These are phyloP conservation scores for Cygnus atratus DNA, from an alignment of 2,113 vertebrate species.

Conservation along the genomic window DNA sequence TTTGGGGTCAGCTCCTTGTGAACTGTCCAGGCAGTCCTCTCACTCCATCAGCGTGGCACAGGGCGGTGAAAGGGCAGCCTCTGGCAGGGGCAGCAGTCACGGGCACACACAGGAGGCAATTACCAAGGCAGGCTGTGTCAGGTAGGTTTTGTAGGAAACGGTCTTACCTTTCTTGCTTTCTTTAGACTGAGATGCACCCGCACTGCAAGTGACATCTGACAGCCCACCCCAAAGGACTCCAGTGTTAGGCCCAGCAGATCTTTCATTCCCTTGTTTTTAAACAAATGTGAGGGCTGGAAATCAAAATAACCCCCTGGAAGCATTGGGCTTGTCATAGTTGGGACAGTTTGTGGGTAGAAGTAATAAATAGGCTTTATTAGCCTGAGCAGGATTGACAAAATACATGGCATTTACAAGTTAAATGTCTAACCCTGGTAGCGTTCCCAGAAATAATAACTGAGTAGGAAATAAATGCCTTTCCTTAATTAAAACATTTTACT, in stretches of 20 bases:
- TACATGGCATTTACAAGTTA: background rate
- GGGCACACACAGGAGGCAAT: background rate
- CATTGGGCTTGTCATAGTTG: background rate
- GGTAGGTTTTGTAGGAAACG: background rate
- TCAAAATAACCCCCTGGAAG: background rate
- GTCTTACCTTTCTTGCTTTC: background rate
- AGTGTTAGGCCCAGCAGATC: background rate
- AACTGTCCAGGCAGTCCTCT: background rate
- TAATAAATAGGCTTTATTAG: background rate
- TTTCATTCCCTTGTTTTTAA: background rate
- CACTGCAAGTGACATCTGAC: accelerated
- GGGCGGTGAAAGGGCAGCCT: background rate
- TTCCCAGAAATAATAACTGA: background rate
- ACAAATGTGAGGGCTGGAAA: background rate
- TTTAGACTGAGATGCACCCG: background rate
- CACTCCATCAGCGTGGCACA: background rate
- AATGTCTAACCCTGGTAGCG: background rate
- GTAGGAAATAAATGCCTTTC: background rate
- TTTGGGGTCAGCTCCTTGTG: background rate
- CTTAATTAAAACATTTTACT: background rate
- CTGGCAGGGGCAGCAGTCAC: background rate
- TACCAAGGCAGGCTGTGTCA: background rate
- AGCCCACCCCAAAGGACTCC: background rate
- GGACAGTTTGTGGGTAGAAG: background rate
- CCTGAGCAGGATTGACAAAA: background rate